A percentile compares a stretch with the other conserved stretches of the same genome.
These are phyloP conservation scores for Dipodomys spectabilis DNA, from an alignment of 2,113 vertebrate species.

Conservation along the genomic window DNA sequence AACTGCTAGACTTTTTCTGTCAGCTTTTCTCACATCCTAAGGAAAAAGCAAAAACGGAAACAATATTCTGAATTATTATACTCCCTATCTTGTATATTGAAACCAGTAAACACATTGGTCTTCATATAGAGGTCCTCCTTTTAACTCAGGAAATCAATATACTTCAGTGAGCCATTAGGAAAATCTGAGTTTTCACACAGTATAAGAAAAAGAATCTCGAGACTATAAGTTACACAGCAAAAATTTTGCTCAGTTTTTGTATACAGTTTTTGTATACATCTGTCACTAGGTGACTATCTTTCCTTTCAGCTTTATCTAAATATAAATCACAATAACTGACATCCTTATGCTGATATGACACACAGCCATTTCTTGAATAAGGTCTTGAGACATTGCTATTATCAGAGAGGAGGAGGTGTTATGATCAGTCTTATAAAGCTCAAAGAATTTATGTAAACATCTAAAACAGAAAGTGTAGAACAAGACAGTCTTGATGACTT, in stretches of 20 bases:
- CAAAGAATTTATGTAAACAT: background rate
- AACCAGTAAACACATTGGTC: background rate
- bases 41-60: background rate
- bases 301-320: background rate
- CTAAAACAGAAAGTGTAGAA: background rate
- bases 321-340: background rate
- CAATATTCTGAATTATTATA: background rate
- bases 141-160: background rate
- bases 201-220: background rate
- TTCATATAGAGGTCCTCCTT: background rate
- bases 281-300: background rate
- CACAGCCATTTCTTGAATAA: background rate
- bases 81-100: background rate
- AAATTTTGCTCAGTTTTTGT: background rate
- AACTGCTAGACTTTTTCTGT: background rate
- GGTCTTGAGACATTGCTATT: background rate
- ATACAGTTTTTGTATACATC: background rate
- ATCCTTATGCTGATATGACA: background rate
- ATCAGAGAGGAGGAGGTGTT: background rate
- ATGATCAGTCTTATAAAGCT: background rate
- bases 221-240: background rate
- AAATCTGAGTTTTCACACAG: background rate
- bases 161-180: background rate
- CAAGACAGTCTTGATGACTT: background rate
- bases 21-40: background rate